A percentile compares a stretch with the other conserved stretches of the same genome.
Evolutionary conservation across 2,113 vertebrate genomes (phyloP).

Genomic region (Melanotaenia duboulayi): DNA sequence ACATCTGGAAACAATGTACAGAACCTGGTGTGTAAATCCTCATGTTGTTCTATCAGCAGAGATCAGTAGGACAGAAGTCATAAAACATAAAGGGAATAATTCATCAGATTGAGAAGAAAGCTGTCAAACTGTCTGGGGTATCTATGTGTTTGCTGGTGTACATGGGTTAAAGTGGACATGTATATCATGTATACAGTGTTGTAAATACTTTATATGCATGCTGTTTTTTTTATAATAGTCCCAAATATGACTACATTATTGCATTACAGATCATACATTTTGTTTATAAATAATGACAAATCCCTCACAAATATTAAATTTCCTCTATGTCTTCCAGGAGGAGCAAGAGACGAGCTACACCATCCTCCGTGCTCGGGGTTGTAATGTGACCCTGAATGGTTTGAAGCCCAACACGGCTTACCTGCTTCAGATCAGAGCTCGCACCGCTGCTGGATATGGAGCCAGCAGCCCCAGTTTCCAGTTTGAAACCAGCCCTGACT

Average conservation of each 20-base stretch:
- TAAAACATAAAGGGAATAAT: slow-evolving; percentile 78
- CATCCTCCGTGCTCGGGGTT: slow-evolving; percentile 93
- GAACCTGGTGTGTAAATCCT: slow-evolving; percentile 76
- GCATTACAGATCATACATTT: background rate
- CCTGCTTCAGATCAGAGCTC: slow-evolving; percentile 95
- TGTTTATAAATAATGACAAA: background rate
- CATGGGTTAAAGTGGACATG: background rate
- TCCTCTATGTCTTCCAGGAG: slow-evolving; percentile 85
- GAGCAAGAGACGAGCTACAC: slow-evolving; percentile 99
- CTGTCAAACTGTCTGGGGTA: slow-evolving; percentile 48
- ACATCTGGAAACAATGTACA: slow-evolving; percentile 84
- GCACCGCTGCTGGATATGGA: slow-evolving; percentile 96
- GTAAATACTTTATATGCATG: background rate
- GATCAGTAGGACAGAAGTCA: slow-evolving; percentile 77
- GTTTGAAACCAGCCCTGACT: slow-evolving; percentile 97
- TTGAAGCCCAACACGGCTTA: slow-evolving; percentile 96
- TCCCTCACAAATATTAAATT: background rate
- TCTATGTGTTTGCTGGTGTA: slow-evolving; percentile 17
- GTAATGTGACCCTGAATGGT: slow-evolving; percentile 93
- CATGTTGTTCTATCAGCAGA: slow-evolving; percentile 72
- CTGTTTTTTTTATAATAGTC: background rate
- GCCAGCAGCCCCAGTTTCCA: slow-evolving; percentile 95
- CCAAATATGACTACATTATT: background rate
- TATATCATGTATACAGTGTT: background rate
- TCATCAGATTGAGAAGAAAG: slow-evolving; percentile 67